These are phyloP conservation scores for Nemotelus nigrinus DNA, from an alignment of 2,888 invertebrate genomes.

Conservation along the genomic window DNA sequence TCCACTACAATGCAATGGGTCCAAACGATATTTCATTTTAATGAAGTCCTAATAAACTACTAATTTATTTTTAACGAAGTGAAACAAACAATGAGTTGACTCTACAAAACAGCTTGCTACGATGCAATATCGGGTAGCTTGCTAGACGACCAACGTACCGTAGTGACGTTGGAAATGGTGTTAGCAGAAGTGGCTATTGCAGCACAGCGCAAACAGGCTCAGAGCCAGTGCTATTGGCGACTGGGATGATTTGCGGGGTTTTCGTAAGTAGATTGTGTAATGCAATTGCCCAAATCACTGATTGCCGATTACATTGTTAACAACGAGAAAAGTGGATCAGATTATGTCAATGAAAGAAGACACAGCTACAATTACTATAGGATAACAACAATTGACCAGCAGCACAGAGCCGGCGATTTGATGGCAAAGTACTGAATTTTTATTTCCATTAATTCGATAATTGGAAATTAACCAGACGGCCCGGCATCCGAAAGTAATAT, in stretches of 20 bases:
- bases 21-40: slow-evolving; percentile 49
- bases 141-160: background rate
- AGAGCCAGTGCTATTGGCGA: too few relatives aligned
- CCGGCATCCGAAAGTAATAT: background rate
- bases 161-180: background rate
- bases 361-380: background rate
- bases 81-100: slow-evolving; percentile 22
- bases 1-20: too few relatives aligned
- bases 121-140: background rate
- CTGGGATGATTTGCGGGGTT: background rate
- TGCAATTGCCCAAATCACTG: slow-evolving; percentile 52
- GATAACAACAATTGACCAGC: slow-evolving; percentile 14
- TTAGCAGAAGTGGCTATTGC: too few relatives aligned
- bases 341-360: too few relatives aligned
- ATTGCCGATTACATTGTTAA: slow-evolving; percentile 44
- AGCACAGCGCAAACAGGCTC: too few relatives aligned
- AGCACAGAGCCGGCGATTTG: background rate
- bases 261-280: slow-evolving; percentile 50
- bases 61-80: slow-evolving; percentile 51
- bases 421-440: slow-evolving; percentile 27
- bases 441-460: slow-evolving; percentile 43
- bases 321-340: slow-evolving; percentile 18
- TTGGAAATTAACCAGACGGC: slow-evolving; percentile 36
- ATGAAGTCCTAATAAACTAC: slow-evolving; percentile 53
- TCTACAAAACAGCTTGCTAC: background rate